Evolutionary conservation across 2,113 vertebrate genomes (phyloP).

Genomic region (Hylia prasina): DNA sequence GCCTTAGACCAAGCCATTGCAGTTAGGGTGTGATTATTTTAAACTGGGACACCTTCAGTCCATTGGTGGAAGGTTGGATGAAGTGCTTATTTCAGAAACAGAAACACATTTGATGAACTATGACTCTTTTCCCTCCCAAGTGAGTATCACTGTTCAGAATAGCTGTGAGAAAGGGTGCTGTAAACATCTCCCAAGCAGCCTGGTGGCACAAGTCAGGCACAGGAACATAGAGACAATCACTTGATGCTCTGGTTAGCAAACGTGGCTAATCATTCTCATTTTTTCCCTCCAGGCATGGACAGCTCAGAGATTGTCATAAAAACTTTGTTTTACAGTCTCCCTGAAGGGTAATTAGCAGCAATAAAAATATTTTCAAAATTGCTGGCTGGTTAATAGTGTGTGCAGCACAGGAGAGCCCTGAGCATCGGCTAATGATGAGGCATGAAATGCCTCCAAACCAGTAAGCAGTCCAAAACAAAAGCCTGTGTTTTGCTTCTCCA

Average conservation of each 20-base stretch:
- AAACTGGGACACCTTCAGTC: not conserved
- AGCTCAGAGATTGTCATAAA: not conserved
- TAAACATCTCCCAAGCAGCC: not conserved
- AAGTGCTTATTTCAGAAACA: not conserved
- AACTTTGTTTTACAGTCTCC: constrained; percentile 13
- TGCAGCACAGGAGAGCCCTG: not conserved
- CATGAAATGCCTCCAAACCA: not conserved
- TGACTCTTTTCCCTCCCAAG: not conserved
- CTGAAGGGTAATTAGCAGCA: constrained; percentile 38
- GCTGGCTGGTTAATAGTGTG: not conserved
- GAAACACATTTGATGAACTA: not conserved
- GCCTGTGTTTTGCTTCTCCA: not conserved
- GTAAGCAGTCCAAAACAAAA: not conserved
- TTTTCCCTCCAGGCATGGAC: constrained; percentile 4
- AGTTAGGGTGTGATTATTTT: not conserved
- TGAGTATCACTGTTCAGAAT: not conserved
- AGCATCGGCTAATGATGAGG: not conserved
- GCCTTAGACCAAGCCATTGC: not conserved
- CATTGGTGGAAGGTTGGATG: not conserved
- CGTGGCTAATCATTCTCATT: not conserved
- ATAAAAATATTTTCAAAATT: constrained; percentile 13
- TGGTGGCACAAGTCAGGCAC: not conserved
- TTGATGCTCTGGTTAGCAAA: not conserved
- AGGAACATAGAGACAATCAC: not conserved
- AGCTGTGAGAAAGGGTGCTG: not conserved